phyloP scores from a whole-genome alignment of 1,140 invertebrate genomes.

The Anagrus nilaparvatae region DNA sequence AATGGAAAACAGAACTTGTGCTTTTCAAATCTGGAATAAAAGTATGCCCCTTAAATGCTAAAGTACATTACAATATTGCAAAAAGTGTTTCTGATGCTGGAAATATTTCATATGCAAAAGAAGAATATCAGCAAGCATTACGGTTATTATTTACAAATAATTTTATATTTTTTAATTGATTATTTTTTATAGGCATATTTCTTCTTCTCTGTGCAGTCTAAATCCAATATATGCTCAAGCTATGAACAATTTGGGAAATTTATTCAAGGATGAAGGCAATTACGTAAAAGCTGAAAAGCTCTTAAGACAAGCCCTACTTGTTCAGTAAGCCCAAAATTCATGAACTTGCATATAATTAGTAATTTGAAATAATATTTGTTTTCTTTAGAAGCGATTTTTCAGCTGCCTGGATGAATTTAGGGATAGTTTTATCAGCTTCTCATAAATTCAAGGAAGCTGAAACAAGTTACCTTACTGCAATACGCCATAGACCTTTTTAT shows the following conservation, averaged over 20 bases:
- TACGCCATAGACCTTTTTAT: slow-evolving; percentile 67
- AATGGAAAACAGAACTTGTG: slow-evolving; percentile 69
- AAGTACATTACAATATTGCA: slow-evolving; percentile 93
- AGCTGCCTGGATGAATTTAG: slow-evolving; percentile 96
- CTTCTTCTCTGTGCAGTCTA: slow-evolving; percentile 45
- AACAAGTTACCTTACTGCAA: slow-evolving; percentile 66
- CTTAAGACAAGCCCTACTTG: slow-evolving; percentile 59
- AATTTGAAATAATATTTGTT: slow-evolving; percentile 4
- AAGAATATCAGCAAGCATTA: slow-evolving; percentile 70
- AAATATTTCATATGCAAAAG: slow-evolving; percentile 55
- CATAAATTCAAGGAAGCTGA: slow-evolving; percentile 65
- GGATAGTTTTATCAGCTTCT: slow-evolving; percentile 73
- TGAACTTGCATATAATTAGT: no score
- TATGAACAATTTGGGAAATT: slow-evolving; percentile 93
- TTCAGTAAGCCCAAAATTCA: slow-evolving; percentile 49
- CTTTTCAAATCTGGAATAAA: slow-evolving; percentile 61
- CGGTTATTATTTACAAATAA: slow-evolving; percentile 39
- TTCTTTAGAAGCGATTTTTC: slow-evolving; percentile 70
- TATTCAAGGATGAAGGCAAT: slow-evolving; percentile 70
- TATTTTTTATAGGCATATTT: no score
- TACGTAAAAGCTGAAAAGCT: slow-evolving; percentile 65
- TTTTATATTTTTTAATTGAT: slow-evolving; percentile 7
- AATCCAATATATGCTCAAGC: slow-evolving; percentile 91
- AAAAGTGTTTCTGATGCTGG: slow-evolving; percentile 74
- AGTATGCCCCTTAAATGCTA: slow-evolving; percentile 82